Evolutionary conservation across 2,113 vertebrate species (phyloP).

Genomic region (Hucho hucho): DNA sequence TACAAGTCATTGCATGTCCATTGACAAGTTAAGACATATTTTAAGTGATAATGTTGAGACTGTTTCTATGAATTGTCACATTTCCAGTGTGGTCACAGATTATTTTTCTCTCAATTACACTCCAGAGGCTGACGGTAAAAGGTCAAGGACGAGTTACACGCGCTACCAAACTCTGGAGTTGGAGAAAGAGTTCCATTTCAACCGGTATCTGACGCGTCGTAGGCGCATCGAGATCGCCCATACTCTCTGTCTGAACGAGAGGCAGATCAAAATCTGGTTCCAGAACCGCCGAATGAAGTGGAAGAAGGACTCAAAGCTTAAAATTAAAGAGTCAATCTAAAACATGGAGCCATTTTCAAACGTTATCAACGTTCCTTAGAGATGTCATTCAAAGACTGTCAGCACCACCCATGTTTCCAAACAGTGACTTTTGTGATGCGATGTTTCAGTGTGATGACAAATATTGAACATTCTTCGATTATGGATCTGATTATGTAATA

Average conservation of each 20-base stretch:
- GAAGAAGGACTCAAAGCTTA: conserved; percentile 87
- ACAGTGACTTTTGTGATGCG: conserved; percentile 9
- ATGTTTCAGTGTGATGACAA: conserved; percentile 16
- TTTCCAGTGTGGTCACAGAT: neutral
- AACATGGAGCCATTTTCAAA: conserved; percentile 25
- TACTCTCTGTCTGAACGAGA: conserved; percentile 85
- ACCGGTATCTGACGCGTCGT: conserved; percentile 83
- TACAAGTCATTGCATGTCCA: conserved; percentile 3
- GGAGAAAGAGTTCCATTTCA: conserved; percentile 87
- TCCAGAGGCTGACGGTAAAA: conserved; percentile 83
- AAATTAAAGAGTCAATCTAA: conserved; percentile 80
- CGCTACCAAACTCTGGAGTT: conserved; percentile 86
- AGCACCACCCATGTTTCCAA: neutral
- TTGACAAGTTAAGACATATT: neutral
- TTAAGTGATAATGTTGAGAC: neutral
- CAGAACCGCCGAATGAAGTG: conserved; percentile 88
- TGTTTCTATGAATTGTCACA: neutral
- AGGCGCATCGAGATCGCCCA: conserved; percentile 85
- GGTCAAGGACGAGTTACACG: conserved; percentile 84
- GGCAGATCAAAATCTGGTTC: conserved; percentile 88
- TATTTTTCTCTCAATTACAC: conserved; percentile 23
- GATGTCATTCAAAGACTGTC: conserved; percentile 14
- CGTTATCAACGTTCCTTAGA: conserved; percentile 11
- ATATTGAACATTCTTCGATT: neutral
- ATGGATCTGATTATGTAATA: conserved; percentile 6